phyloP scores from a whole-genome alignment of 2,113 vertebrate genomes.

The Rallus limicola region DNA sequence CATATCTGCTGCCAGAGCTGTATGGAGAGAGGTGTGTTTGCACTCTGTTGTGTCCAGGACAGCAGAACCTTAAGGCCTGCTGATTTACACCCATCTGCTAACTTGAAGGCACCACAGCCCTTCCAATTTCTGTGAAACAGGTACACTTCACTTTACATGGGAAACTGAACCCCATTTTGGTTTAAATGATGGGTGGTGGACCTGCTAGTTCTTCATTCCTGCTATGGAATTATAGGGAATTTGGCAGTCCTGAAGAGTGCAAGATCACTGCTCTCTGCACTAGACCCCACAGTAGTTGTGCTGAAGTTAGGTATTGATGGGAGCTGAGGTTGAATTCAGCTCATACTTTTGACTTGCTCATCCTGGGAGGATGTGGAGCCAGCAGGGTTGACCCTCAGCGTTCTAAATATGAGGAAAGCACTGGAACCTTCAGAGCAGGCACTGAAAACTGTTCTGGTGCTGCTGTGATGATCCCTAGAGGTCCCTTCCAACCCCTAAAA shows the following conservation, averaged over 20 bases:
- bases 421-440: not conserved
- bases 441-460: not conserved
- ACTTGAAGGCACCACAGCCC: not conserved
- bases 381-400: not conserved
- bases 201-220: not conserved
- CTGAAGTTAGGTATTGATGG: not conserved
- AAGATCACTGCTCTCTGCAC: not conserved
- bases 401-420: not conserved
- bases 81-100: not conserved
- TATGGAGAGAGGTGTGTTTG: not conserved
- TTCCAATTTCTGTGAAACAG: not conserved
- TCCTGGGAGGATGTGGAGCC: not conserved
- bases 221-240: not conserved
- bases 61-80: not conserved
- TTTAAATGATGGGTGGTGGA: not conserved
- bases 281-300: not conserved
- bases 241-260: not conserved
- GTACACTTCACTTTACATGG: not conserved
- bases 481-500: no score
- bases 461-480: not conserved
- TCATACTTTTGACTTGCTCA: not conserved
- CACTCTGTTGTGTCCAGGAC: no score
- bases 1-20: not conserved
- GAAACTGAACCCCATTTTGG: not conserved
- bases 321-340: not conserved